Base-by-base conservation (phyloP, 2,113 vertebrate genomes). In the Pavo muticus region DNA sequence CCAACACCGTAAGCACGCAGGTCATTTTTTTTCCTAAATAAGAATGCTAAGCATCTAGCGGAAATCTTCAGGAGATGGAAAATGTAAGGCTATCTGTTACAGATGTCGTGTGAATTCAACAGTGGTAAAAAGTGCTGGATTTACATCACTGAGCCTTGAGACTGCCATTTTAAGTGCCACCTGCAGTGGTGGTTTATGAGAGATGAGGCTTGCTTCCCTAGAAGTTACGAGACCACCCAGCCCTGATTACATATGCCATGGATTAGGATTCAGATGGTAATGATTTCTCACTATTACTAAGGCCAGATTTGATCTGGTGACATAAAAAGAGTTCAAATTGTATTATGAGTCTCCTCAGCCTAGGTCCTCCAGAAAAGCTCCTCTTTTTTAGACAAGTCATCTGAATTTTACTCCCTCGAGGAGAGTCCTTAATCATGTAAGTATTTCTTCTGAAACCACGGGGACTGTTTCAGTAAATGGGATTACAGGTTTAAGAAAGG, bases 241-340 rank as follows among this genome's bases (percentile, higher is more conserved):
- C 44, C 80, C 91, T 0, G 0, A 37, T 14, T 84, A 92, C 95
- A 96, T 95, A 95, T 88, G 95, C 95, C 93, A 90, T 8, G 57
- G 91, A 96, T 97, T 95, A 95, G 42, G 80, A 94, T 90, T 96
- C 95, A 97, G 91, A 95, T 96, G 96, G 94, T 95, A 92, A 87
- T 81, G 87, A 97, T 97, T 95, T 95, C 65, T 91, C 52, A 47
- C 83, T 95, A n/a, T 91, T 97, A 84, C 69, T 44, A 76, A 76
- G 72, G 87, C 87, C 91, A 94, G 87, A 95, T 91, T 94, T 91
- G 75, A 90, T 94, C 87, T 90, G 72, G 57, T 86, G 92, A 92
- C 42, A 82, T 23, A 72, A 48, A 75, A 80, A 30, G n/a, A 68
- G 35, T 80, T 73, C 24, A 80, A 84, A 42, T 74, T 4, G 3